Base-by-base conservation (phyloP, 2,113 vertebrate species). In the Hippopotamus amphibius region DNA sequence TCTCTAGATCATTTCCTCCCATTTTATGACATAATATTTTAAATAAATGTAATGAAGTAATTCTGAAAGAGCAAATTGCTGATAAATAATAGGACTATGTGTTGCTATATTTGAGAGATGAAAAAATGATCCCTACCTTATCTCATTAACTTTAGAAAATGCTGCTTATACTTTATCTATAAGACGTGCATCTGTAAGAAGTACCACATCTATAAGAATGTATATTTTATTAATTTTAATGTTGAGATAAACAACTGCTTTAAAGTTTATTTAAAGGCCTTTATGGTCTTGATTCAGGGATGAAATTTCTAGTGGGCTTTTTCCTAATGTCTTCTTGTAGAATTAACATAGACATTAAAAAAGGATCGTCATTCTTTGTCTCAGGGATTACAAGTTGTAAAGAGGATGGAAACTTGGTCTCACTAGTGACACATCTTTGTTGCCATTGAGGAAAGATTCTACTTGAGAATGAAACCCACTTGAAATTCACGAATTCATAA, bases 221-320 rank as follows among this genome's bases (percentile, higher is more conserved):
- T 68, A 3, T 68, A 90, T 83, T 65, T 92, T 94, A 71, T 93
- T 84, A 77, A n/a, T 43, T 30, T 41, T 48, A 71, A 61, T 96
- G 17, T 55, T 92, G 28, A 93, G 33, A 72, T 76, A 71, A 94
- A 66, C 9, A 71, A 57, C 4, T n/a, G 1, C 30, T 61, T 91
- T 72, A 65, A 61, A 86, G 28, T 94, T 41, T 15, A 59, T 83
- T 65, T 15, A 24, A 95, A 89, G 65, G 2, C 14, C 37, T 81
- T 2, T 66, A 69, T 88, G 41, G 5, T 28, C 24, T 71, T 79
- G 66, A 95, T 3, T 82, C 16, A 43, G 8, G 9, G 9, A 69
- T 81, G 12, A 88, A 88, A 79, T 88, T 88, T 61, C 59, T 86
- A 48, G 46, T 21, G 90, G 30, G 1, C 1, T 66, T 74, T 93